These are phyloP conservation scores for Sapayoa aenigma DNA, from an alignment of 2,113 vertebrate genomes.

Conservation along the genomic window DNA sequence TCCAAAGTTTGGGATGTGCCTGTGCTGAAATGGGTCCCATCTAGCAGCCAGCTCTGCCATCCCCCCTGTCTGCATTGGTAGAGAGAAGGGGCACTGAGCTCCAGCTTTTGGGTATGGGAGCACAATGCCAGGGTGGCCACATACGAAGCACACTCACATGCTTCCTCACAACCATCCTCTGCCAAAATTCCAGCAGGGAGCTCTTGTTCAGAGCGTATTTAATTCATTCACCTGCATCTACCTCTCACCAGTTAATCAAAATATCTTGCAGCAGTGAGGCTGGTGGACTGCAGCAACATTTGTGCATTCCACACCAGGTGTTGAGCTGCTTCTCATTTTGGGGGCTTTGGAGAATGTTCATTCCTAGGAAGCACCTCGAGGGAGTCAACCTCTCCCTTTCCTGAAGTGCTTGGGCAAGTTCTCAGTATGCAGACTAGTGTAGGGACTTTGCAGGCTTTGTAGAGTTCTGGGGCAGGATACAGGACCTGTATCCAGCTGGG, in stretches of 20 bases:
- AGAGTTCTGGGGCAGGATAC: not conserved
- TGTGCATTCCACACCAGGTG: not conserved
- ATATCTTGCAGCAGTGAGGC: not conserved
- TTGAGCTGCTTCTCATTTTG: not conserved
- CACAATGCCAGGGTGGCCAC: fast-evolving
- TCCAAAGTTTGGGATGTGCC: not conserved
- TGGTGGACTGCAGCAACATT: not conserved
- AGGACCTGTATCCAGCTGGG: not conserved
- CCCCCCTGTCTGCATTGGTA: fast-evolving
- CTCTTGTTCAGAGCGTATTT: not conserved
- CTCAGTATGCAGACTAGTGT: not conserved
- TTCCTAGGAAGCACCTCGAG: not conserved
- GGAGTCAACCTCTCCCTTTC: not conserved
- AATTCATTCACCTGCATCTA: not conserved
- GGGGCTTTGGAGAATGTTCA: fast-evolving
- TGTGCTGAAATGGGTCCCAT: not conserved
- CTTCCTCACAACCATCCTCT: not conserved
- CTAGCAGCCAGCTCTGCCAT: not conserved
- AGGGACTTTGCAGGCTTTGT: fast-evolving
- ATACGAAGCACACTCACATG: fast-evolving
- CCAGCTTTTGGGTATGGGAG: not conserved
- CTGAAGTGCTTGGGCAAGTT: not conserved
- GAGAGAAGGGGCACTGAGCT: not conserved
- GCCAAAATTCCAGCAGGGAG: not conserved
- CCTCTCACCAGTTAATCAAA: not conserved